A percentile compares a stretch with the other conserved stretches of the same genome.
Conservation (phyloP, 2,888 invertebrate genomes). For the Sericinus montela region DNA sequence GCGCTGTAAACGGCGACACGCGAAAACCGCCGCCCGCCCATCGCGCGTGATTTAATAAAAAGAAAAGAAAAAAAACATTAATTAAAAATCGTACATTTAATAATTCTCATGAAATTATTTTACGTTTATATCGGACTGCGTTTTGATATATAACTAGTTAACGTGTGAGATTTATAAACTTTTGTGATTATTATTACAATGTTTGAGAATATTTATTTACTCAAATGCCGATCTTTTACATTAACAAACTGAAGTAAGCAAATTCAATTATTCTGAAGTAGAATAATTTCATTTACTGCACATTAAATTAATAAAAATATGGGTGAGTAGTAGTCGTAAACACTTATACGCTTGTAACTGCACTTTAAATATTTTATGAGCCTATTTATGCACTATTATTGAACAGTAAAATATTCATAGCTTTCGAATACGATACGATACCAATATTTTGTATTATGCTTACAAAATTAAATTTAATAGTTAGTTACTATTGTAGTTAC, state of each 20-base stretch:
- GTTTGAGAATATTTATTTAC: conserved; percentile 22
- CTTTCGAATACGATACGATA: not conserved
- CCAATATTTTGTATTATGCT: too few species aligned
- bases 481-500: too few species aligned
- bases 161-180: conserved; percentile 8
- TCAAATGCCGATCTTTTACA: conserved; percentile 16
- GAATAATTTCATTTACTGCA: conserved; percentile 32
- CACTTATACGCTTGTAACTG: conserved; percentile 23
- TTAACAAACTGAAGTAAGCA: conserved; percentile 29
- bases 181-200: conserved; percentile 24
- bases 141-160: not conserved
- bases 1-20: conserved; percentile 31
- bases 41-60: conserved; percentile 34
- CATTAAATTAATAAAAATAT: conserved; percentile 55
- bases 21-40: conserved; percentile 40
- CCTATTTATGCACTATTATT: conserved; percentile 25
- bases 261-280: conserved; percentile 25
- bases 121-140: not conserved
- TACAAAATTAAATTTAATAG: too few species aligned
- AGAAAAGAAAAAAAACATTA: too few species aligned
- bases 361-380: conserved; percentile 28
- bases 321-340: conserved; percentile 53
- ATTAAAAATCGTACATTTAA: too few species aligned
- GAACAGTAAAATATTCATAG: conserved; percentile 8
- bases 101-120: conserved; percentile 2